phyloP scores from a whole-genome alignment of 2,888 invertebrate species.

The Onchidella celtica region DNA sequence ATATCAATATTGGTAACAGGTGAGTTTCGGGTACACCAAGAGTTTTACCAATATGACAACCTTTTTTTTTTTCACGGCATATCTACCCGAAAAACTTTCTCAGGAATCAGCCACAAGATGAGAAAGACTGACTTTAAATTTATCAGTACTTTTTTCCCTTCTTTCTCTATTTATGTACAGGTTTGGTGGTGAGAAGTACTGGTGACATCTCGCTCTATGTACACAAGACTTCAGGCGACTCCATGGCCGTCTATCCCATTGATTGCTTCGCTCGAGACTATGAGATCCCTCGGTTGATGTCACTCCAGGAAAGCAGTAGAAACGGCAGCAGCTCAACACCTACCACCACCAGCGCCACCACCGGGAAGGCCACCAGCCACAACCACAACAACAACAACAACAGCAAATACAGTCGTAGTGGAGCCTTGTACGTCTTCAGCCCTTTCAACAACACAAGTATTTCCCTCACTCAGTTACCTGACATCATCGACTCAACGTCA shows the following conservation, averaged over 20 bases:
- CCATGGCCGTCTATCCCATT: conserved; percentile 41
- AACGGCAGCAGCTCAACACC: not conserved
- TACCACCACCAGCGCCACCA: not conserved
- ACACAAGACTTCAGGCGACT: conserved; percentile 37
- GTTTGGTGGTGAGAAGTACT: conserved; percentile 27
- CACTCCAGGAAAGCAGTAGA: not conserved
- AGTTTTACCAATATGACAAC: no score
- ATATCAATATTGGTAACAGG: no score
- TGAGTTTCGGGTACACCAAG: no score
- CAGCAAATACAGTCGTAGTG: not conserved
- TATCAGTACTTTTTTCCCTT: not conserved
- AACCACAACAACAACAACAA: no score
- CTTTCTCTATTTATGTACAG: conserved; percentile 16
- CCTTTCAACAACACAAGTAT: conserved; percentile 42
- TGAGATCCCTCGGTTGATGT: conserved; percentile 16
- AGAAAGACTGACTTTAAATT: not conserved
- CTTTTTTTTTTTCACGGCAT: no score
- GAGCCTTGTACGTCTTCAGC: conserved; percentile 34
- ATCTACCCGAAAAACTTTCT: no score
- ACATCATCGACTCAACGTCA: not conserved
- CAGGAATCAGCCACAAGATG: not conserved
- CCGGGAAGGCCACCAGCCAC: no score
- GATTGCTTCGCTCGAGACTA: conserved; percentile 36
- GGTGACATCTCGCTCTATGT: conserved; percentile 38
- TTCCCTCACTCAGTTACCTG: not conserved